These are phyloP conservation scores for Rotaria magnacalcarata DNA, from an alignment of 2,888 invertebrate genomes.

Conservation along the genomic window DNA sequence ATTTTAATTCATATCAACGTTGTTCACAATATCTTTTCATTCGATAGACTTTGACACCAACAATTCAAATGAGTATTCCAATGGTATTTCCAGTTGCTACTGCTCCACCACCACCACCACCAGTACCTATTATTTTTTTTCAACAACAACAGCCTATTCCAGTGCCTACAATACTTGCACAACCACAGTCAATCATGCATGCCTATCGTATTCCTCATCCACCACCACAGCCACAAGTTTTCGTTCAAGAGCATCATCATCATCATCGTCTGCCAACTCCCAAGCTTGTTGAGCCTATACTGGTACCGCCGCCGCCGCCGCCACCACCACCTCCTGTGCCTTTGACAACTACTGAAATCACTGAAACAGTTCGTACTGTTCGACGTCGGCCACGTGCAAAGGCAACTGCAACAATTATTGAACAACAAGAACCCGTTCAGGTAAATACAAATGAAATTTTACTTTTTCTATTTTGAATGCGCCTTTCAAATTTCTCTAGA, in stretches of 20 bases:
- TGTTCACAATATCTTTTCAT: not conserved
- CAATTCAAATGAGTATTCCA: not conserved
- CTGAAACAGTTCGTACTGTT: too few relatives aligned
- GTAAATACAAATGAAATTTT: too few relatives aligned
- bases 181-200: not conserved
- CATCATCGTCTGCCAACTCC: not conserved
- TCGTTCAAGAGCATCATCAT: not conserved
- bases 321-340: not conserved
- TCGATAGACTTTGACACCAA: not conserved
- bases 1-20: not conserved
- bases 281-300: not conserved
- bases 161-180: not conserved
- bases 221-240: not conserved
- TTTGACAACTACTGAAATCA: too few relatives aligned
- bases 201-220: too few relatives aligned
- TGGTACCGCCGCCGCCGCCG: not conserved
- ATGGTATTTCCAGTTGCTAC: not conserved
- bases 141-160: not conserved
- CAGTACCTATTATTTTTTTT: not conserved
- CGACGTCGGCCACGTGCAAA: too few relatives aligned
- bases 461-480: too few relatives aligned
- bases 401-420: too few relatives aligned
- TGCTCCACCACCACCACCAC: not conserved
- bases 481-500: too few relatives aligned
- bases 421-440: too few relatives aligned